Conservation (phyloP, 2,797 vertebrate genomes). For the Dromococcyx pavoninus region DNA sequence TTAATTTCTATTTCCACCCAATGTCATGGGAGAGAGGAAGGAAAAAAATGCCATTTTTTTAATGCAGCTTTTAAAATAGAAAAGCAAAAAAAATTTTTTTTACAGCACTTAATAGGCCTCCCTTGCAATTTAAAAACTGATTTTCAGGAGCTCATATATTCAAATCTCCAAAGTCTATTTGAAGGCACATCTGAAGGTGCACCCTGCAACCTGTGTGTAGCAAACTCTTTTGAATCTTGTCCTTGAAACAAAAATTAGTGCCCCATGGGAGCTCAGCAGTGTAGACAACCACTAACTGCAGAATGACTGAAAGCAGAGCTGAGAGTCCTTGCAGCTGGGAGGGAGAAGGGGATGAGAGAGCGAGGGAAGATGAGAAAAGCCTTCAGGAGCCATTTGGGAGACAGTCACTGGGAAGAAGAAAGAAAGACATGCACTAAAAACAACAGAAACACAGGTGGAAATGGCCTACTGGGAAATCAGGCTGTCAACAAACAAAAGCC, state of each 20-base stretch:
- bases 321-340: conserved; percentile 80
- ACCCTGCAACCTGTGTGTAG: conserved; percentile 79
- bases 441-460: conserved; percentile 84
- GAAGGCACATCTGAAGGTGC: conserved; percentile 80
- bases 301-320: conserved; percentile 77
- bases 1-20: conserved; percentile 71
- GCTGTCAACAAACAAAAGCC: conserved; percentile 84
- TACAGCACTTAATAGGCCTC: conserved; percentile 78
- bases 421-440: conserved; percentile 79
- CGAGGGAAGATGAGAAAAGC: conserved; percentile 86
- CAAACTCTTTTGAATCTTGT: conserved; percentile 81
- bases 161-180: conserved; percentile 79
- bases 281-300: conserved; percentile 78
- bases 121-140: conserved; percentile 75
- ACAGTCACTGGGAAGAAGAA: conserved; percentile 77
- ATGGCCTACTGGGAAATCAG: conserved; percentile 82
- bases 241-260: conserved; percentile 81
- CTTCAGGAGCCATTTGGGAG: conserved; percentile 82
- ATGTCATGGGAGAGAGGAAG: conserved; percentile 62
- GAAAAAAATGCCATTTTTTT: conserved; percentile 5
- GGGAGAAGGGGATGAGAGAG: conserved; percentile 81
- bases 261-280: conserved; percentile 76
- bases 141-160: conserved; percentile 78
- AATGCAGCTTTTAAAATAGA: conserved; percentile 65
- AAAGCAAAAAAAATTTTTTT: conserved; percentile 33